Percentiles rank a stretch among this genome's conserved stretches.
These are phyloP conservation scores for Drosophila malerkotliana DNA, from an alignment of 1,140 invertebrate species.

Conservation along the genomic window DNA sequence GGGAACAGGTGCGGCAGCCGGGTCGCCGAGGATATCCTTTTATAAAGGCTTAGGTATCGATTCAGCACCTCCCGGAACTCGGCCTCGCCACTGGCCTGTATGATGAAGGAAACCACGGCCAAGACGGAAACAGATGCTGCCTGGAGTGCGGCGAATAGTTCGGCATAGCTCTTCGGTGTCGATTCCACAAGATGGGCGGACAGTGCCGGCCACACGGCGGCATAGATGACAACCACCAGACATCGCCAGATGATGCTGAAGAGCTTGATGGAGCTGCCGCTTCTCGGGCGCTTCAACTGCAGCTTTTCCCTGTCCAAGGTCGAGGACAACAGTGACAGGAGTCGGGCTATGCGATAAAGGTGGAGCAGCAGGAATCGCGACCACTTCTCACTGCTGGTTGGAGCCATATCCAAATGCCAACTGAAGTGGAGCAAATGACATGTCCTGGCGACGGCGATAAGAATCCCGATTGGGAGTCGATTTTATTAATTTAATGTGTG, in stretches of 20 bases:
- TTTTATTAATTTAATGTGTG: slow-evolving; percentile 81
- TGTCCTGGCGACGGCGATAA: slow-evolving; percentile 53
- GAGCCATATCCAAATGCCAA: slow-evolving; percentile 39
- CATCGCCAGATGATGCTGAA: slow-evolving; percentile 49
- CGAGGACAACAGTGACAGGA: slow-evolving; percentile 48
- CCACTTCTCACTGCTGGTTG: slow-evolving; percentile 7
- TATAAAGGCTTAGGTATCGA: slow-evolving; percentile 57
- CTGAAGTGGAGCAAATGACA: slow-evolving; percentile 46
- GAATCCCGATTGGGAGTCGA: slow-evolving; percentile 52
- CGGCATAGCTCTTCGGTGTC: slow-evolving; percentile 46
- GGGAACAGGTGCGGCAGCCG: slow-evolving; percentile 33
- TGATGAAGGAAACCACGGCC: slow-evolving; percentile 54
- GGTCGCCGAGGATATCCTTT: slow-evolving; percentile 39
- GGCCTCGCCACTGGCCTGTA: slow-evolving; percentile 45
- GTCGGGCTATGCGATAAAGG: slow-evolving; percentile 49
- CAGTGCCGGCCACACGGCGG: slow-evolving; percentile 24
- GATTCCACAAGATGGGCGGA: not conserved
- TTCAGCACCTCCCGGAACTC: slow-evolving; percentile 52
- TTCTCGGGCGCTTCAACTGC: slow-evolving; percentile 25
- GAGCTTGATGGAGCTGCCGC: slow-evolving; percentile 39
- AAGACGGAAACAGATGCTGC: slow-evolving; percentile 41
- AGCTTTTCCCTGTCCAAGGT: slow-evolving; percentile 33
- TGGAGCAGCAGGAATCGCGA: slow-evolving; percentile 43
- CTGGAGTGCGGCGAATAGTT: slow-evolving; percentile 43
- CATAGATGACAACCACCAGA: slow-evolving; percentile 51